Base-by-base conservation (phyloP, 2,113 vertebrate genomes). In the Okapia johnstoni region DNA sequence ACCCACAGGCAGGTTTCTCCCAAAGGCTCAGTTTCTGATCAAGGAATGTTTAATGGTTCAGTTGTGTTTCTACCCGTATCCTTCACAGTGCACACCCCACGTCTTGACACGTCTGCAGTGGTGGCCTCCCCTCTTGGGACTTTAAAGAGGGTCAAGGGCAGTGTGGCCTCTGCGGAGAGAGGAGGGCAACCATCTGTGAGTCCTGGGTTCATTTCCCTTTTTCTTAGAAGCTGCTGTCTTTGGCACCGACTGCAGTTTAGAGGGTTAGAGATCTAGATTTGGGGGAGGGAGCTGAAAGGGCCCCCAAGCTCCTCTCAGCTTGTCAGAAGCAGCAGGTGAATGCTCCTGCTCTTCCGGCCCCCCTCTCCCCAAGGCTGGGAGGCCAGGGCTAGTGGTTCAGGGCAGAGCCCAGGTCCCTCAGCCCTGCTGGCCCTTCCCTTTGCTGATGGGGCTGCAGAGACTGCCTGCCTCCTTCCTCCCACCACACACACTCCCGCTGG, bases 391-490 rank as follows among this genome's bases (percentile, higher is more conserved):
- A 5, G 46, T 11, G 76, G 28, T 33, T 80, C 48, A 1, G 30
- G 17, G 28, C 48, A 13, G 46, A 21, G 10, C 30, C 17, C 77
- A 50, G 48, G 16, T 28, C 25, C 17, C 36, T 25, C 1, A 5
- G 28, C 33, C 76, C 43, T 1, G 26, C 48, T 58, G 19, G 4
- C 11, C 2, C 4, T 17, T 70, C 40, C 43, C 30, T 21, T 33
- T 52, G 60, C 8, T 40, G n/a, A 50, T 4, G 33, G 7, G 0
- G n/a, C 30, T 21, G 17, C 1, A 8, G 60, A 17, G 30, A 26
- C 28, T 40, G 8, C n/a, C 16, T 1, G 1, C 3, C 16, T 1
- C 3, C 1, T 40, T 23, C 11, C 6, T 4, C 0, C 58, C 26
- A 6, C 26, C 7, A 1, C 10, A 19, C 54, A 23, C 2, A 19